These are phyloP conservation scores for Oxygymnocypris stewartii DNA, from an alignment of 2,113 vertebrate genomes.

Conservation along the genomic window DNA sequence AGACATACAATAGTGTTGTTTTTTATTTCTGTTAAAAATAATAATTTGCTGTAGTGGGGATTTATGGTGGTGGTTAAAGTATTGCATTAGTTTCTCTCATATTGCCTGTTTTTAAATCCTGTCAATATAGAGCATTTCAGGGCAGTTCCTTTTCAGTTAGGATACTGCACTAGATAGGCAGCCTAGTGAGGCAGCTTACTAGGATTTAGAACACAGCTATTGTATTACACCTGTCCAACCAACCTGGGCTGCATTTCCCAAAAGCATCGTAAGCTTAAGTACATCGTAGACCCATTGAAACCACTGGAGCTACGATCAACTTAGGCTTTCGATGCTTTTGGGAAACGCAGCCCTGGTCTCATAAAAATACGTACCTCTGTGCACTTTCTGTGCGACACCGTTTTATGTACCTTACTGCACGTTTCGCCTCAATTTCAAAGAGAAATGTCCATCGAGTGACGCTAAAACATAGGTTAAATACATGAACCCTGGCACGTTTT, in stretches of 20 bases:
- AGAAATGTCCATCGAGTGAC: no score
- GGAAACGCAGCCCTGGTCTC: no score
- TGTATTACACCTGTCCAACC: neutral
- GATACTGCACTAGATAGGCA: neutral
- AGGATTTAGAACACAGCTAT: neutral
- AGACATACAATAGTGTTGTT: slow-evolving; percentile 3
- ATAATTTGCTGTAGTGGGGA: neutral
- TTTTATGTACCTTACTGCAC: no score
- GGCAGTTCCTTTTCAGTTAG: neutral
- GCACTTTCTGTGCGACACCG: no score
- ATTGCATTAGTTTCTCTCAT: neutral
- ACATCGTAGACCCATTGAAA: no score
- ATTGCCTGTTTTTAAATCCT: neutral
- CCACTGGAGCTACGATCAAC: no score
- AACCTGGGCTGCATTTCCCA: neutral
- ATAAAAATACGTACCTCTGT: no score
- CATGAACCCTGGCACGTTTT: no score
- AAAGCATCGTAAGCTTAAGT: no score
- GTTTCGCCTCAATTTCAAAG: no score
- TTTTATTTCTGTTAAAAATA: neutral
- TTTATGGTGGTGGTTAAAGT: neutral
- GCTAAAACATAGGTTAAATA: no score
- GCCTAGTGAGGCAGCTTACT: neutral
- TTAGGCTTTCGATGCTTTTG: no score
- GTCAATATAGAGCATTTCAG: neutral